A percentile compares a stretch with the other conserved stretches of the same genome.
Evolutionary conservation across 2,888 invertebrate species (phyloP).

Genomic region (Autographa gamma): DNA sequence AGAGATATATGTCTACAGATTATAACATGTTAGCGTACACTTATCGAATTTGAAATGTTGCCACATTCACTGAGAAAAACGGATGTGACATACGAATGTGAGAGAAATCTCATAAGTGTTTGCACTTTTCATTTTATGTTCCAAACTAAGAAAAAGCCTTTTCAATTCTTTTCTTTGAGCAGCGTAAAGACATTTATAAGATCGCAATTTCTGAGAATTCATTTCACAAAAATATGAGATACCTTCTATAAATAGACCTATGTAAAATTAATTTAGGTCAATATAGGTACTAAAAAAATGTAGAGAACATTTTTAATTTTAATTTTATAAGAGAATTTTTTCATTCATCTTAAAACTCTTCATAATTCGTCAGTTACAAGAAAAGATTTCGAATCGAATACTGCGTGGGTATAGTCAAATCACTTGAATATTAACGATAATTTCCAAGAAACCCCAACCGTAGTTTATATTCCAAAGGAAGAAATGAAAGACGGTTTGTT

Average conservation of each 20-base stretch:
- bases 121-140: background rate
- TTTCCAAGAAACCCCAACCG: conserved; percentile 41
- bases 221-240: too few species aligned
- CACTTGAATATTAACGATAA: conserved; percentile 20
- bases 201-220: too few species aligned
- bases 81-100: background rate
- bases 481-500: conserved; percentile 42
- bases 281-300: background rate
- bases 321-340: too few species aligned
- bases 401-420: conserved; percentile 40
- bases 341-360: too few species aligned
- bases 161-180: background rate
- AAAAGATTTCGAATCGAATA: background rate
- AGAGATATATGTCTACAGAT: background rate
- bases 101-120: conserved; percentile 4
- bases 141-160: background rate
- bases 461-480: conserved; percentile 50
- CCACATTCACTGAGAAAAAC: conserved; percentile 2
- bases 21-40: background rate
- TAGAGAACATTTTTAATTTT: too few species aligned
- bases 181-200: too few species aligned
- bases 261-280: background rate
- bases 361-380: background rate
- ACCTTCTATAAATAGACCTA: too few species aligned
- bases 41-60: conserved; percentile 4